Evolutionary conservation across 1,140 invertebrate genomes (phyloP).

Genomic region (Drosophila varians): DNA sequence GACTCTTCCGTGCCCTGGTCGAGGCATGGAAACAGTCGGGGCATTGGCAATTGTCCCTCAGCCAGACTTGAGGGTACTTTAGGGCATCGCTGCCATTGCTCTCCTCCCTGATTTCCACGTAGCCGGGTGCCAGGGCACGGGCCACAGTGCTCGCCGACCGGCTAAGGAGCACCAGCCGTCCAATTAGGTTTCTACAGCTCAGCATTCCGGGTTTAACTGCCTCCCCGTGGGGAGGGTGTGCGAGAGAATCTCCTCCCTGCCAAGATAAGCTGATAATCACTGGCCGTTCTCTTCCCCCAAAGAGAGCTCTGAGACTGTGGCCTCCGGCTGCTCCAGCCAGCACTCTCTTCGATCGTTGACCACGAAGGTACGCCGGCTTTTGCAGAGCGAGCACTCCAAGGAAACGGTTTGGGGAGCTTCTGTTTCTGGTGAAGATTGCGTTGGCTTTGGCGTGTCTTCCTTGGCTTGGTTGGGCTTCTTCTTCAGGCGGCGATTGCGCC

Average conservation of each 20-base stretch:
- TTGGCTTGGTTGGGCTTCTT: neutral
- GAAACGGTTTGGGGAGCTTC: slow-evolving; percentile 10
- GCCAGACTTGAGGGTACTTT: slow-evolving; percentile 87
- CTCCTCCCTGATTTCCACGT: slow-evolving; percentile 40
- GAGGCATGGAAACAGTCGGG: slow-evolving; percentile 86
- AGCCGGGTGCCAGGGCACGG: slow-evolving; percentile 23
- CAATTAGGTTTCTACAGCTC: slow-evolving; percentile 64
- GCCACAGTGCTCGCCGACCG: slow-evolving; percentile 32
- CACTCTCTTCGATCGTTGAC: slow-evolving; percentile 38
- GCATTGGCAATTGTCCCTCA: slow-evolving; percentile 90
- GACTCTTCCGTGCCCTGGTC: slow-evolving; percentile 85
- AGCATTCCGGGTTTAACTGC: slow-evolving; percentile 57
- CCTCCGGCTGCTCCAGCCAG: slow-evolving; percentile 55
- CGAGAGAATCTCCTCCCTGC: neutral
- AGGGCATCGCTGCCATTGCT: slow-evolving; percentile 22
- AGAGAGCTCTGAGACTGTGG: slow-evolving; percentile 34
- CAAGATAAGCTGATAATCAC: neutral
- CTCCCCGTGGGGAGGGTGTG: neutral
- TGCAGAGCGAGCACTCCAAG: slow-evolving; percentile 51
- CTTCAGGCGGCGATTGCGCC: slow-evolving; percentile 19
- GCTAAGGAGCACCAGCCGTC: slow-evolving; percentile 31
- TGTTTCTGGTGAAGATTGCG: neutral
- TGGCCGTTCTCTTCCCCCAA: slow-evolving; percentile 2
- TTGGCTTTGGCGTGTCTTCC: no score
- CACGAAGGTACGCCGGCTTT: slow-evolving; percentile 39